Conservation (phyloP, 2,888 invertebrate species). For the Nephrotoma flavescens region DNA sequence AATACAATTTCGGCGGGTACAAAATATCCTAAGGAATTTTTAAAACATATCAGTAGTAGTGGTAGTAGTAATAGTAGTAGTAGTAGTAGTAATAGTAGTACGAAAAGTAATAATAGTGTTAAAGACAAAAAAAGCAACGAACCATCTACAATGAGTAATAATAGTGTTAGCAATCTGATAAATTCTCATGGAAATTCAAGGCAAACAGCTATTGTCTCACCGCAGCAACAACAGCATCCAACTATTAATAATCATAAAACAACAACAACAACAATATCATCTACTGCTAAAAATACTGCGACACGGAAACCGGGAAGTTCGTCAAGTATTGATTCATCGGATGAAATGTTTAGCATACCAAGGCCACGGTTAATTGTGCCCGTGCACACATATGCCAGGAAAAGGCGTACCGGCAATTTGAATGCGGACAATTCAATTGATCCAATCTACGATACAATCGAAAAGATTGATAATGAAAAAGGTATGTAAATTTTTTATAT, state of each 20-base stretch:
- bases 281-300: conserved; percentile 1
- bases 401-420: conserved; percentile 66
- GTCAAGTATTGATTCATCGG: conserved; percentile 23
- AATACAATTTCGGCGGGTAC: conserved; percentile 10
- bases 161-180: not conserved
- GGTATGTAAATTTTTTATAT: not conserved
- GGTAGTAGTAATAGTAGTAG: not conserved
- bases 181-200: conserved; percentile 4
- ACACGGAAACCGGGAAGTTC: conserved; percentile 16
- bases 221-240: conserved; percentile 1
- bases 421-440: conserved; percentile 29
- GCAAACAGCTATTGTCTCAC: conserved; percentile 12
- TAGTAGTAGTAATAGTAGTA: not conserved
- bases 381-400: conserved; percentile 73
- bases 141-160: not conserved
- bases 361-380: conserved; percentile 76
- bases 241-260: not conserved
- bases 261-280: conserved; percentile 9
- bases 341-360: conserved; percentile 66
- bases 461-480: conserved; percentile 10
- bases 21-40: conserved; percentile 8
- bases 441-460: conserved; percentile 4
- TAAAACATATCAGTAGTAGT: not conserved
- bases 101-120: not conserved
- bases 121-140: not conserved